Percentiles rank a stretch among this genome's conserved stretches.
phyloP scores from a whole-genome alignment of 2,888 invertebrate species.

The Nudaria mundana region DNA sequence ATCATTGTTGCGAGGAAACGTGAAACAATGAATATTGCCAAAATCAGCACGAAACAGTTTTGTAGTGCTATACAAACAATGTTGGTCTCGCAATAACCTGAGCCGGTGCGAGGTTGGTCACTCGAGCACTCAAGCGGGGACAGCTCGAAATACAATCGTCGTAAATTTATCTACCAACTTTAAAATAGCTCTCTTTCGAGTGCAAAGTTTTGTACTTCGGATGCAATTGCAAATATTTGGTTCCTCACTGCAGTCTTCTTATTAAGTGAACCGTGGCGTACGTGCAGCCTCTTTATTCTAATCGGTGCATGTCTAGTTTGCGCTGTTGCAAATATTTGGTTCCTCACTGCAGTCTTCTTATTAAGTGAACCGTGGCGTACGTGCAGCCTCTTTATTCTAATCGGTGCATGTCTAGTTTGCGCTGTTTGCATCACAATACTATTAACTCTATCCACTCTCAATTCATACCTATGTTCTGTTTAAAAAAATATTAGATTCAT shows the following conservation, averaged over 20 bases:
- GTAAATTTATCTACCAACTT: conserved; percentile 49
- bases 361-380: conserved; percentile 64
- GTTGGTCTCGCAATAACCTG: conserved; percentile 59
- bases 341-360: conserved; percentile 63
- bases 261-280: conserved; percentile 64
- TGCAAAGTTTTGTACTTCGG: conserved; percentile 65
- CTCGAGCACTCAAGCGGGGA: conserved; percentile 57
- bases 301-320: conserved; percentile 49
- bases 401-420: conserved; percentile 42
- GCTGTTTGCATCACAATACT: conserved; percentile 56
- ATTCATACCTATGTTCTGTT: conserved; percentile 50
- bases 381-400: conserved; percentile 57
- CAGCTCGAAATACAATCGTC: conserved; percentile 55
- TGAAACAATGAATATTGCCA: conserved; percentile 55
- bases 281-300: conserved; percentile 57
- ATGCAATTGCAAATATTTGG: conserved; percentile 69
- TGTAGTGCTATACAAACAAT: conserved; percentile 70
- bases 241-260: conserved; percentile 62
- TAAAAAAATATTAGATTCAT: conserved; percentile 66
- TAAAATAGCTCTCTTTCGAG: conserved; percentile 63
- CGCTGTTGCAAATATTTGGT: conserved; percentile 69
- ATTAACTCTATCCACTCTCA: conserved; percentile 30
- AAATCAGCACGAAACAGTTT: conserved; percentile 60
- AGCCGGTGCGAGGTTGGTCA: conserved; percentile 49
- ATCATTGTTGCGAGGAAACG: conserved; percentile 9